These are phyloP conservation scores for Cavia aperea DNA, from an alignment of 2,113 vertebrate species.

Conservation along the genomic window DNA sequence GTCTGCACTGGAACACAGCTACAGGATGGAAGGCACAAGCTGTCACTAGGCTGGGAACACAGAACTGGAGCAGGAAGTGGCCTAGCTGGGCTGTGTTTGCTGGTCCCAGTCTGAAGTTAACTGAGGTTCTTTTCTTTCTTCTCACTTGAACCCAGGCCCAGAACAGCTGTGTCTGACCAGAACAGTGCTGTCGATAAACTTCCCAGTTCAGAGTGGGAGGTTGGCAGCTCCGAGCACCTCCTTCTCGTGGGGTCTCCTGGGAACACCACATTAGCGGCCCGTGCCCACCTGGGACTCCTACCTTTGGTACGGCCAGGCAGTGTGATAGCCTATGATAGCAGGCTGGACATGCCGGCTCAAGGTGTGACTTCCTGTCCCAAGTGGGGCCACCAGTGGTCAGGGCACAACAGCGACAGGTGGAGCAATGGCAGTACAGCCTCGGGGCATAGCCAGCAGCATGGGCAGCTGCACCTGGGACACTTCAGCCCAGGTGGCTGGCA, in stretches of 20 bases:
- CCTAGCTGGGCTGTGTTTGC: no score
- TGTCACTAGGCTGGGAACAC: neutral
- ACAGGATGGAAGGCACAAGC: neutral
- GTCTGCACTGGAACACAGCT: no score
- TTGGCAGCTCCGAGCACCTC: neutral
- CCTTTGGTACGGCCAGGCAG: neutral
- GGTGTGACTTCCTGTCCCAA: neutral
- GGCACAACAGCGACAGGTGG: no score
- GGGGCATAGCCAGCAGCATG: neutral
- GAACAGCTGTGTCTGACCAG: neutral
- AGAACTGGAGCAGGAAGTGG: neutral
- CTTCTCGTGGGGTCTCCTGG: neutral
- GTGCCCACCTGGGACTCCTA: neutral
- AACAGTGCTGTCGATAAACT: neutral
- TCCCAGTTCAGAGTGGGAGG: no score
- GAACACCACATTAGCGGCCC: no score
- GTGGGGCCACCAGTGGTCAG: neutral
- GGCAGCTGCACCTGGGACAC: neutral
- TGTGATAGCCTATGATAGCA: no score
- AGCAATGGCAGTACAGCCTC: no score
- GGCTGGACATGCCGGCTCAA: no score
- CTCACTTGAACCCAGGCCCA: neutral
- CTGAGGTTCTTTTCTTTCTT: neutral
- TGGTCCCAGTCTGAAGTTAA: neutral
- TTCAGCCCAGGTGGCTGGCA: neutral